Evolutionary conservation across 2,113 vertebrate genomes (phyloP), one percentile per base, ranked within the genome.

Genomic region (Haliaeetus leucogaster): DNA sequence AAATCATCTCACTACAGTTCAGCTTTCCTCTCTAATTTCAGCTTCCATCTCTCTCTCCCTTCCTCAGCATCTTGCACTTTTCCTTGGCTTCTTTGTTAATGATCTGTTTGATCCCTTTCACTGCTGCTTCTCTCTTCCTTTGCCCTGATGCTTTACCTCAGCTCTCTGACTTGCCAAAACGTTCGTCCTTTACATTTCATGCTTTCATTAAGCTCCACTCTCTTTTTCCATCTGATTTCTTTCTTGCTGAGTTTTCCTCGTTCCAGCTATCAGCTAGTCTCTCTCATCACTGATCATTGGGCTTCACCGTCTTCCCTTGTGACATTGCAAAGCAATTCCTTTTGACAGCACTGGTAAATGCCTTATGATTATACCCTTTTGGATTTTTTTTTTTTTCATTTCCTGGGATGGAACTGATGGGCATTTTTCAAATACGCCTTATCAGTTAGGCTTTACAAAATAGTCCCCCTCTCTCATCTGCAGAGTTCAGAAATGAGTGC

Each of bases 21-120:
- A 74, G 19, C 22, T 82, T 92, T 89, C 36, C 59, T 86, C 42
- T 91, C 42, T 78, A 61, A 91, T 89, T 86, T 81, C 47, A 59
- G 7, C 59, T 65, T 70, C n/a, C 56, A 13, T 71, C 25, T 65
- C 47, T 40, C 38, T 63, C 40, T 89, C 20, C 15, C 77, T 70
- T 20, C 21, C 17, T 58, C 65, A 74, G 38, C 17, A 58, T 47
- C 32, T 56, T 6, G 2, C 18, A 50, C 17, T 67, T 66, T 70
- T 86, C 53, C 8, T 81, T 47, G 47, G 29, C 10, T 83, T 40
- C 66, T 85, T 70, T 93, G 29, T 91, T 81, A 93, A 95, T 58
- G 47, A 74, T 38, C 19, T 27, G 50, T 91, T 78, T 92, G 27
- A 74, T 86, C 20, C 13, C 20, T n/a, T 82, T 81, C 29, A 50